Evolutionary conservation across 2,797 vertebrate species (phyloP), one percentile per base, ranked within the genome.

Genomic region (Enteromius argenteus): DNA sequence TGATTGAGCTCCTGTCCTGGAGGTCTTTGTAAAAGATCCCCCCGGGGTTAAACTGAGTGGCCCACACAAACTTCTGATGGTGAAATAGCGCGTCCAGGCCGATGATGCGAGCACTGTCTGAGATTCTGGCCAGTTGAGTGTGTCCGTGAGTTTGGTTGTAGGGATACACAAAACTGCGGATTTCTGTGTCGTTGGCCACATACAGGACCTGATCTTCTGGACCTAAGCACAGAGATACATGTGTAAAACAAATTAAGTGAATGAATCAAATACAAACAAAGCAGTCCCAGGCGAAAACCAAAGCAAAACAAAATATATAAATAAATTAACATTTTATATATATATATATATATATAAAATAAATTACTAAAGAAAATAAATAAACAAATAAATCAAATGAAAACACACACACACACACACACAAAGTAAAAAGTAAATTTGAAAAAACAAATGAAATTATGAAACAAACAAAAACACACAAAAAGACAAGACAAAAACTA

Each of bases 141-240:
- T 94, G 95, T 92, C 91, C 93, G 73, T 91, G 95, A 91, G 94
- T 97, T 92, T 96, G 94, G 93, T 96, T 96, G 94, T 96, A 97
- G 86, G 96, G 96, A 94, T 96, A 96, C 92, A 96, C 95, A 94
- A 96, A 97, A 94, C 95, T 95, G 91, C 96, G 94, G 93, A 97
- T 95, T 94, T 97, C 96, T 87, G 96, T 97, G 93, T 97, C 96
- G 93, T 97, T 97, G 92, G 96, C 96, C 90, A 97, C 94, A 93
- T 97, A 97, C 92, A 97, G 95, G 92, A 97, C 94, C 95, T 96
- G 96, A 94, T 97, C 96, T 91, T 97, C 96, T 91, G 96, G 96
- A 90, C 96, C 96, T 97, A 95, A 90, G 89, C 91, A 93, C 66
- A 83, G 80, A 90, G 78, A 60, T 78, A 49, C 15, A 46, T 3